Percentiles rank a stretch among this genome's conserved stretches.
These are phyloP conservation scores for Heptranchias perlo DNA, from an alignment of 2,113 vertebrate genomes.

Conservation along the genomic window DNA sequence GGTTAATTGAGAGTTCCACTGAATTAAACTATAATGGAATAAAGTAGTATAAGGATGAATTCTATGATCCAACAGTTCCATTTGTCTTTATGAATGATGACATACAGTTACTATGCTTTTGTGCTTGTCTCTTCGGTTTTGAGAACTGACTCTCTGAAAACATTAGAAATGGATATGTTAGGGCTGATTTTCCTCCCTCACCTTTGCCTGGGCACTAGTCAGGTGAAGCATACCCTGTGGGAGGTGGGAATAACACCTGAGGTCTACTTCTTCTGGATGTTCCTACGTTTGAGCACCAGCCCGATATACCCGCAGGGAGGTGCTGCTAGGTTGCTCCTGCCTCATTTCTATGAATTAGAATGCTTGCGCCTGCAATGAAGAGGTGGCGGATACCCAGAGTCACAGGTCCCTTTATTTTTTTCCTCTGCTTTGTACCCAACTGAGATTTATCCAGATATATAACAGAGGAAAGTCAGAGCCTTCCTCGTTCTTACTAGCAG, in stretches of 20 bases:
- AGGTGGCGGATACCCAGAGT: too few relatives aligned
- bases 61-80: background rate
- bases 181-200: background rate
- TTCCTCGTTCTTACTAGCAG: too few relatives aligned
- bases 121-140: background rate
- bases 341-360: background rate
- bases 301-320: background rate
- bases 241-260: background rate
- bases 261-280: background rate
- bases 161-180: background rate
- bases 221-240: background rate
- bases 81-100: background rate
- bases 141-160: background rate
- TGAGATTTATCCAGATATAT: too few relatives aligned
- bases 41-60: background rate
- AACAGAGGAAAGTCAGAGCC: too few relatives aligned
- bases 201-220: background rate
- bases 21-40: background rate
- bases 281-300: background rate
- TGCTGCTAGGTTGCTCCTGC: background rate
- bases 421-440: too few relatives aligned
- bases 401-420: too few relatives aligned
- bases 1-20: background rate
- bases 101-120: background rate
- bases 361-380: background rate